Conservation (phyloP, 2,113 vertebrate genomes). For the Vidua macroura region DNA sequence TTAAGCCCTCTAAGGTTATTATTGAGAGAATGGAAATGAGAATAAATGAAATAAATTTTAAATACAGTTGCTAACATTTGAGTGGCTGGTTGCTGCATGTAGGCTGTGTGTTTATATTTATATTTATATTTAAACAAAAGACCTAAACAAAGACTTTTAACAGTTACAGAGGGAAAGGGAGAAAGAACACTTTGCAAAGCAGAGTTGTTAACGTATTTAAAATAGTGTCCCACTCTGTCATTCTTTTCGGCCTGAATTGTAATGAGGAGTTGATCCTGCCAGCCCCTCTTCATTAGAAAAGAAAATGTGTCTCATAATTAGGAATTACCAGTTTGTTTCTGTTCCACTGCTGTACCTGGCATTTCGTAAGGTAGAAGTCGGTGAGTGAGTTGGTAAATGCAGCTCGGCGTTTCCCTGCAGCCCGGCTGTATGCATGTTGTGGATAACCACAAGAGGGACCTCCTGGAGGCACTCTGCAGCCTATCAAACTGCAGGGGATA, state of each 20-base stretch:
- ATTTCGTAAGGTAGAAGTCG: background rate
- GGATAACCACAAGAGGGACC: slow-evolving; percentile 31
- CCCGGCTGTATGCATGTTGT: background rate
- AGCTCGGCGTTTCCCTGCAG: background rate
- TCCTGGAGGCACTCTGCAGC: background rate
- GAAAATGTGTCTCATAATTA: background rate
- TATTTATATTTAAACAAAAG: background rate
- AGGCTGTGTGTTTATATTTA: background rate
- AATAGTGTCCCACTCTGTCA: background rate
- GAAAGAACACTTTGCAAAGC: background rate
- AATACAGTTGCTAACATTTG: background rate
- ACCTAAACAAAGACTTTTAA: background rate
- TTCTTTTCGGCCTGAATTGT: background rate
- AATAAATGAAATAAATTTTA: background rate
- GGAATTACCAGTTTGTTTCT: background rate
- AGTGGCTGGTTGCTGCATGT: background rate
- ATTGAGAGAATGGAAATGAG: background rate
- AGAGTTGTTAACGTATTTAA: background rate
- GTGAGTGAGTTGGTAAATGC: background rate
- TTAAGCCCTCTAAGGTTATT: background rate
- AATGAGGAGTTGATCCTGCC: background rate
- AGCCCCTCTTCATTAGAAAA: background rate
- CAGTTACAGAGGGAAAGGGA: background rate
- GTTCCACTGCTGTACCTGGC: background rate
- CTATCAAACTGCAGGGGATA: background rate